These are phyloP conservation scores for Eubasilissa splendida DNA, from an alignment of 2,888 invertebrate genomes.

Conservation along the genomic window DNA sequence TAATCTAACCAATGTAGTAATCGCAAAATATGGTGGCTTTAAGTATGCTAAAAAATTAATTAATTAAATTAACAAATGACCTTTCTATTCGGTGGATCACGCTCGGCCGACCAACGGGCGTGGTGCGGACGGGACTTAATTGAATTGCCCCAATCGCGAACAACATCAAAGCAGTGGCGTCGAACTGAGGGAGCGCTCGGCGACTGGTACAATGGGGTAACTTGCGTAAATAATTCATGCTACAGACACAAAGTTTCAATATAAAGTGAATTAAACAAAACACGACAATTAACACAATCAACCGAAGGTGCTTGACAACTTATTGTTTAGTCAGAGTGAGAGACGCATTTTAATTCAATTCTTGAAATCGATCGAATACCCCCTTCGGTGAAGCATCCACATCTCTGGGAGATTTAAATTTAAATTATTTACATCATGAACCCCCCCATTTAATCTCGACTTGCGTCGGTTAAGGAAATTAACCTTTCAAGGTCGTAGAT, in stretches of 20 bases:
- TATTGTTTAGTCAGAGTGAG: neutral
- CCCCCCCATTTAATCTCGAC: no score
- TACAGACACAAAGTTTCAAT: constrained; percentile 11
- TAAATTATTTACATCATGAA: no score
- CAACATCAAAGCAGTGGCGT: constrained; percentile 13
- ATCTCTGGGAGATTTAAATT: no score
- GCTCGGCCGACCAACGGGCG: neutral
- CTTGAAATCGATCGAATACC: no score
- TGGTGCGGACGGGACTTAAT: constrained; percentile 8
- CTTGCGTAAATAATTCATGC: constrained; percentile 23
- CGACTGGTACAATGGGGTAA: neutral
- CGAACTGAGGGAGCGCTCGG: neutral
- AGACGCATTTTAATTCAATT: constrained; percentile 13
- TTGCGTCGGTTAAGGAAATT: no score
- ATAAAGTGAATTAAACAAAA: constrained; percentile 20
- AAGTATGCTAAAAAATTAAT: neutral
- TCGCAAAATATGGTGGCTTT: neutral
- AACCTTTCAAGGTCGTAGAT: no score
- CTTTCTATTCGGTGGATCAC: neutral
- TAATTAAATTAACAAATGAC: neutral
- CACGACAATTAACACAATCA: constrained; percentile 21
- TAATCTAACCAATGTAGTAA: neutral
- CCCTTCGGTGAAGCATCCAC: no score
- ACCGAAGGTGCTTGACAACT: constrained; percentile 13
- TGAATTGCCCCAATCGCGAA: constrained; percentile 21